Conservation (phyloP, 2,797 vertebrate species). For the Silurus lanzhouensis region DNA sequence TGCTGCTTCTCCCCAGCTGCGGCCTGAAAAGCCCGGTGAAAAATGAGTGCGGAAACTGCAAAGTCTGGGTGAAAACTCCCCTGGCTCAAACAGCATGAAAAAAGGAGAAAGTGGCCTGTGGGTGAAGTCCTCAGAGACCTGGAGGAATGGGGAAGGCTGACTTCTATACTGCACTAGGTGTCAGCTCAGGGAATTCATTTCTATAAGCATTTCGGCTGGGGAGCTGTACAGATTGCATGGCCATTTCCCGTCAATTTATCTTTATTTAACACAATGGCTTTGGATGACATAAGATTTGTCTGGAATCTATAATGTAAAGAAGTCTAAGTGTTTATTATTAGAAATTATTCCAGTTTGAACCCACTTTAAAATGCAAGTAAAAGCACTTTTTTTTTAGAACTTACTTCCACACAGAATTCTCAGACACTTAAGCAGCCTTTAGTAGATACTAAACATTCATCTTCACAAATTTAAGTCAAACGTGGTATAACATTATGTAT, state of each 20-base stretch:
- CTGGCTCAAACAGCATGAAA: conserved; percentile 44
- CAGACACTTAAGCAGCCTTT: background rate
- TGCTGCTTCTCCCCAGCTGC: conserved; percentile 51
- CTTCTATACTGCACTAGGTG: conserved; percentile 31
- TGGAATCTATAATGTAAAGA: conserved; percentile 40
- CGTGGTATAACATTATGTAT: background rate
- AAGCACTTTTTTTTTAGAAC: background rate
- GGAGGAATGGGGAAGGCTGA: conserved; percentile 35
- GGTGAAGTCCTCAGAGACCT: conserved; percentile 48
- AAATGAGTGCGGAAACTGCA: conserved; percentile 56
- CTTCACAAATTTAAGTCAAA: background rate
- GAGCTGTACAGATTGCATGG: conserved; percentile 26
- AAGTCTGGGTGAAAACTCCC: conserved; percentile 54
- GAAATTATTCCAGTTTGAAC: conserved; percentile 19
- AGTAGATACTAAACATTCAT: background rate
- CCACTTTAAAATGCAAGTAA: background rate
- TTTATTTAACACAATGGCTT: conserved; percentile 39
- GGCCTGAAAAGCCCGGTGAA: conserved; percentile 54
- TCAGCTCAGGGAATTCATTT: conserved; percentile 50
- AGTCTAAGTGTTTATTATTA: conserved; percentile 22
- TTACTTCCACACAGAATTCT: conserved; percentile 3
- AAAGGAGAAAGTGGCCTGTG: conserved; percentile 46
- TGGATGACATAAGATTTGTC: conserved; percentile 36
- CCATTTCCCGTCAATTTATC: conserved; percentile 51
- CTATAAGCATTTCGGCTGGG: conserved; percentile 26